A percentile compares a stretch with the other conserved stretches of the same genome.
These are phyloP conservation scores for Leptosomus discolor DNA, from an alignment of 2,113 vertebrate genomes.

Conservation along the genomic window DNA sequence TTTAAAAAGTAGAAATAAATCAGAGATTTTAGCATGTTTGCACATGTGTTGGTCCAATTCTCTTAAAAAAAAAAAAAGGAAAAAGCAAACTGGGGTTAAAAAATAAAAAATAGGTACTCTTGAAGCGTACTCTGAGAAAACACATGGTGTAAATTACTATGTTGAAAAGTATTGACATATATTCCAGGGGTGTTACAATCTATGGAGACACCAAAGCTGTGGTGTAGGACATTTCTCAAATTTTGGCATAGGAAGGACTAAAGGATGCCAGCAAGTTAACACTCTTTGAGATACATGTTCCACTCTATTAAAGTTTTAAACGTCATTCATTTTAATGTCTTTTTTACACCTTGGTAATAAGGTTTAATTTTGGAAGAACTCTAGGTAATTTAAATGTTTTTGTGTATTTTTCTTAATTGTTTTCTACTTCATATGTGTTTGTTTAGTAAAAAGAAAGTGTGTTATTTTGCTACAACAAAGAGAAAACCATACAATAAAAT, in stretches of 20 bases:
- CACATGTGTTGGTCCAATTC: background rate
- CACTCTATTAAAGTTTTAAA: background rate
- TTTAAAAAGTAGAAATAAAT: background rate
- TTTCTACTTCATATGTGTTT: background rate
- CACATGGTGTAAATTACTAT: background rate
- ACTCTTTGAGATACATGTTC: background rate
- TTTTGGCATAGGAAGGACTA: background rate
- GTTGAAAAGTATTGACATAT: background rate
- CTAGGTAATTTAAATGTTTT: background rate
- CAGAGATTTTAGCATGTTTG: background rate
- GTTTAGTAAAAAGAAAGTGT: background rate
- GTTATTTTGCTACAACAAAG: background rate
- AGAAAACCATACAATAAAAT: background rate
- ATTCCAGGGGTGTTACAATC: background rate
- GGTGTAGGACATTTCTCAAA: background rate
- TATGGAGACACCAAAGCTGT: background rate
- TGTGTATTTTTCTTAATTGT: background rate
- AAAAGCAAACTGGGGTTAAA: background rate
- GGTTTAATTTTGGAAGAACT: background rate
- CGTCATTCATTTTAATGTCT: background rate
- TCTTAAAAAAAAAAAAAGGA: background rate
- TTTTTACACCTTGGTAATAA: background rate
- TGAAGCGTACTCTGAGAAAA: background rate
- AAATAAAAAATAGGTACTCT: background rate
- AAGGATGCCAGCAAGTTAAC: background rate